Conservation (phyloP, 2,888 invertebrate species). For the Lottia gigantea region DNA sequence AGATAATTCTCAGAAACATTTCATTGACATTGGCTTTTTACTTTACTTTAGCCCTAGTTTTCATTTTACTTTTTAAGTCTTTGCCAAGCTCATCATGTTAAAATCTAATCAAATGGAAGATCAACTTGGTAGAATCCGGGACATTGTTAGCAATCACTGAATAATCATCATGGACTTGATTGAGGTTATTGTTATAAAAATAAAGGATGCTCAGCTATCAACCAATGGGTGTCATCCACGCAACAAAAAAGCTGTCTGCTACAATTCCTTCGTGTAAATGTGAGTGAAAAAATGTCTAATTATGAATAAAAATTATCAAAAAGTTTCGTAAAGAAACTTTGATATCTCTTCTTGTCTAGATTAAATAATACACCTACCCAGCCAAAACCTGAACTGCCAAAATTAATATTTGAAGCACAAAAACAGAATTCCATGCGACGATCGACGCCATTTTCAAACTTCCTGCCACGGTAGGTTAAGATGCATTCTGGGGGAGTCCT, state of each 20-base stretch:
- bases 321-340: too few relatives aligned
- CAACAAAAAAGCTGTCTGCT: conserved; percentile 25
- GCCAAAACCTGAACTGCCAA: conserved; percentile 40
- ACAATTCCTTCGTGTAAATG: background rate
- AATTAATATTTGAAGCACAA: conserved; percentile 36
- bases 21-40: too few relatives aligned
- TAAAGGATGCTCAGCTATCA: conserved; percentile 15
- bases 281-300: background rate
- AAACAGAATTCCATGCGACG: conserved; percentile 29
- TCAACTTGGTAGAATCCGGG: background rate
- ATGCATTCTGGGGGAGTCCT: conserved; percentile 21
- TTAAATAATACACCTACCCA: conserved; percentile 35
- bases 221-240: conserved; percentile 41
- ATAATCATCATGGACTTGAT: background rate
- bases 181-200: background rate
- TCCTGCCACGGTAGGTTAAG: conserved; percentile 38
- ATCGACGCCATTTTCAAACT: conserved; percentile 45
- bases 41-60: too few relatives aligned
- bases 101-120: background rate
- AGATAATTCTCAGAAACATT: too few relatives aligned
- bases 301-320: too few relatives aligned
- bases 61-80: too few relatives aligned
- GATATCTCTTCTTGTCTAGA: background rate
- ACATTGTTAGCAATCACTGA: background rate
- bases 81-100: too few relatives aligned